Evolutionary conservation across 1,140 invertebrate genomes (phyloP), one percentile per base, ranked within the genome.

Genomic region (Drosophila navojoa): DNA sequence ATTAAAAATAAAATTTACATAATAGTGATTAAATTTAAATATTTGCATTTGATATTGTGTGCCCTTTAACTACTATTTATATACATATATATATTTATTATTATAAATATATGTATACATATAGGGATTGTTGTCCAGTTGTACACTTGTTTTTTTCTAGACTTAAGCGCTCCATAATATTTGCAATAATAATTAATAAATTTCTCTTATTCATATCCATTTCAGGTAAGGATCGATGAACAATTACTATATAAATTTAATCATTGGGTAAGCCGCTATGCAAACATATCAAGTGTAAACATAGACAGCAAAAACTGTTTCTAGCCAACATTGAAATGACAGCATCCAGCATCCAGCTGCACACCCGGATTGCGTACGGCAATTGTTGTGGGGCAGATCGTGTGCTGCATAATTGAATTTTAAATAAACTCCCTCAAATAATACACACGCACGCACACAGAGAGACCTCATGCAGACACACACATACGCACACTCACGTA

Each of bases 151-250:
- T 71, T 76, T 76, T 49, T 59, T 29, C 19, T 54, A 79, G 80
- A 27, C 22, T 13, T 84, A 82, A 82, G 80, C 47, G 16, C 19
- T 22, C 4, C 4, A 7, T 2, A 45, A 40, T 15, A 4, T 54
- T 45, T 38, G 11, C 40, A 47, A 55, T 52, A 59, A 32, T 5
- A 45, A 81, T 63, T 76, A 70, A 90, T 74, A 60, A 55, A 61
- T 66, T 66, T 53, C 59, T 80, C 25, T 38, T 25, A 25, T 77
- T 71, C 71, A 9, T 72, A 22, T 71, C 77, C 74, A 19, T 91
- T 91, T 22, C 87, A 91, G 90, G 90, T 91, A 91, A 91, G 90
- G 81, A 90, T 91, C 59, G 84, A 91, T 82, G 86, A 91, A 90
- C 80, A 91, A 80, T 79, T 79, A 82, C 72, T 91, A 27, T 91